These are phyloP conservation scores for Neoitamus cyanurus DNA, from an alignment of 2,888 invertebrate species.

Conservation along the genomic window DNA sequence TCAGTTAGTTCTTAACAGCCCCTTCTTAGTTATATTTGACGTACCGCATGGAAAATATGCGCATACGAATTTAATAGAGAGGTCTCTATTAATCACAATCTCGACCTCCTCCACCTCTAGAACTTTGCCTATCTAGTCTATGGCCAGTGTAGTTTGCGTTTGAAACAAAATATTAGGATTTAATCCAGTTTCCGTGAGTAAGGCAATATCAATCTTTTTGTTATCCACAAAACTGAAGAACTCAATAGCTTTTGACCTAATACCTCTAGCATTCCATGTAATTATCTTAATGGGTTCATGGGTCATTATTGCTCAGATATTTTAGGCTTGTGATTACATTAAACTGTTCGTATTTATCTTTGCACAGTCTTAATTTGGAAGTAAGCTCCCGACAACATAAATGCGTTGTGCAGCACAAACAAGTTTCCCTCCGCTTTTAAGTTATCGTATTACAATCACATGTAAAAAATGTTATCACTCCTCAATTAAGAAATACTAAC, in stretches of 20 bases:
- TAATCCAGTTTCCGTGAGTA: constrained; percentile 48
- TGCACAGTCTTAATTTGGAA: too few relatives aligned
- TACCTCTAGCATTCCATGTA: constrained; percentile 34
- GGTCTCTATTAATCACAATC: constrained; percentile 25
- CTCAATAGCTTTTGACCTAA: constrained; percentile 8
- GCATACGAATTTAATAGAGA: constrained; percentile 39
- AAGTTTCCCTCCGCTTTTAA: neutral
- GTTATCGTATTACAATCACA: neutral
- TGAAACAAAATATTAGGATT: constrained; percentile 40
- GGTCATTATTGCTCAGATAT: neutral
- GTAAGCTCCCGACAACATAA: too few relatives aligned
- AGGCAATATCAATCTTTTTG: constrained; percentile 46
- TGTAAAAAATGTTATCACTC: neutral
- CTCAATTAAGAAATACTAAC: neutral
- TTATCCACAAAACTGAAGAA: constrained; percentile 44
- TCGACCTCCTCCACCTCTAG: constrained; percentile 48
- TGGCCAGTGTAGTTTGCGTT: constrained; percentile 47
- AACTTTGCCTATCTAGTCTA: constrained; percentile 44
- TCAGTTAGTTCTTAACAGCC: constrained; percentile 48
- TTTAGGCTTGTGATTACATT: too few relatives aligned
- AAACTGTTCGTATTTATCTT: too few relatives aligned
- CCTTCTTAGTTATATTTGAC: constrained; percentile 21
- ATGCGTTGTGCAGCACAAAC: neutral
- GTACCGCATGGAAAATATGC: constrained; percentile 50
- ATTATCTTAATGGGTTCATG: constrained; percentile 18